These are phyloP conservation scores for Aurelia aurita complex sp. Pacific DNA, from an alignment of 30 jellyfish, hydroid and myxozoan genomes.

Conservation along the genomic window DNA sequence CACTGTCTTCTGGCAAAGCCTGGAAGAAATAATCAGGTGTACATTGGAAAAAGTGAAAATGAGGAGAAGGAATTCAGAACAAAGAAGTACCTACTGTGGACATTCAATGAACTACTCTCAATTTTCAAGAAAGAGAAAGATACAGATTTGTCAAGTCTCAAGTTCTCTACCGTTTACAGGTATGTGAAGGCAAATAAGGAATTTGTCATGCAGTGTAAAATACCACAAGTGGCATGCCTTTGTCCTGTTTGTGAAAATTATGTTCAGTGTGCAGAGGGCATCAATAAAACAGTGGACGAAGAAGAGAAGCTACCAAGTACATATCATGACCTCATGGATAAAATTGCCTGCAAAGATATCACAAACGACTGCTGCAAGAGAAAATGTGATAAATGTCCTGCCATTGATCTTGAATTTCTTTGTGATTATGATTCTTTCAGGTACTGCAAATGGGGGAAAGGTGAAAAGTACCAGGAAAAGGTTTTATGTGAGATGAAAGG, in stretches of 20 bases:
- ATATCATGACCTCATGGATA: too few species aligned
- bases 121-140: conserved; percentile 11
- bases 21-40: too few species aligned
- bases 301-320: too few species aligned
- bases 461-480: neutral
- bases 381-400: neutral
- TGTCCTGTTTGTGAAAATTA: conserved; percentile 1
- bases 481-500: too few species aligned
- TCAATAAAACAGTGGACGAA: too few species aligned
- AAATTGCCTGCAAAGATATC: neutral
- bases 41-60: conserved; percentile 7
- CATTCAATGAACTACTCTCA: conserved; percentile 6
- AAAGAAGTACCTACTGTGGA: conserved; percentile 24
- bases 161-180: conserved; percentile 14
- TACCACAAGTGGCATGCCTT: conserved; percentile 22
- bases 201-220: conserved; percentile 16
- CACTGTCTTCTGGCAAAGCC: too few species aligned
- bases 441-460: neutral
- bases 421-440: conserved; percentile 4
- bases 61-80: neutral
- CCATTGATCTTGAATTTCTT: conserved; percentile 6
- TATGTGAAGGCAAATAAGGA: conserved; percentile 6
- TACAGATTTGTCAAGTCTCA: conserved; percentile 1
- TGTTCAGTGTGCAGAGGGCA: too few species aligned
- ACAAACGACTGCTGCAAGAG: conserved; percentile 17